Base-by-base conservation (phyloP, 2,113 vertebrate species). In the Ploceus nigricollis region DNA sequence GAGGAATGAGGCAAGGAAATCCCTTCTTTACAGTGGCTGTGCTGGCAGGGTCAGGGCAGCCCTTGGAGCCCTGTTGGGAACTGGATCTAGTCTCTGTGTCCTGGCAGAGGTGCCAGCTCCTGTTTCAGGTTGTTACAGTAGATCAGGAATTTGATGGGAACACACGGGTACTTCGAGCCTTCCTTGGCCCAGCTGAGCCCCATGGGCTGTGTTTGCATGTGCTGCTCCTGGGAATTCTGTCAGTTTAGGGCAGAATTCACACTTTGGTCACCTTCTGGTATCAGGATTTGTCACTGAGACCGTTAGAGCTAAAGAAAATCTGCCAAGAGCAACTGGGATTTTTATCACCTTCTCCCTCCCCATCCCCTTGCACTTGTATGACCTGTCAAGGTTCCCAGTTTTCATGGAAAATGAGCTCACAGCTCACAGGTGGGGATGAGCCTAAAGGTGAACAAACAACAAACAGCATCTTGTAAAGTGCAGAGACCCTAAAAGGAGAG, bases 301-400 rank as follows among this genome's bases (percentile, higher is more conserved):
- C 2, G 0, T 58, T 44, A 7, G 3, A 86, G 75, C 19, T 88
- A 18, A 72, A 57, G 69, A 53, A 92, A 72, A 75, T 42, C 50
- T 1, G 3, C 70, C 0, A 0, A 4, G 22, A 80, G 35, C 11
- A 18, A 13, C 7, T 21, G 23, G 27, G 2, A 13, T 44, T 30
- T 60, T 37, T 18, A 15, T 10, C 16, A 13, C 11, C 33, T 35
- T 40, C 57, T 28, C 27, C 31, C 23, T 90, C 30, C 28, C 14
- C 6, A 3, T 40, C 35, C 42, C 12, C 27, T 69, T 68, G 48
- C 71, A 5, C 7, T 37, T 11, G 17, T 3, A 2, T 65, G 9
- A 9, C 18, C 22, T 0, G 0, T 0, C 35, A 27, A 13, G 30
- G 25, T 39, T 54, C 19, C 56, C 4, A 1, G 0, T 2, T 70